Evolutionary conservation across 2,113 vertebrate genomes (phyloP), one percentile per base, ranked within the genome.

Genomic region (Mormyrus iriodes): DNA sequence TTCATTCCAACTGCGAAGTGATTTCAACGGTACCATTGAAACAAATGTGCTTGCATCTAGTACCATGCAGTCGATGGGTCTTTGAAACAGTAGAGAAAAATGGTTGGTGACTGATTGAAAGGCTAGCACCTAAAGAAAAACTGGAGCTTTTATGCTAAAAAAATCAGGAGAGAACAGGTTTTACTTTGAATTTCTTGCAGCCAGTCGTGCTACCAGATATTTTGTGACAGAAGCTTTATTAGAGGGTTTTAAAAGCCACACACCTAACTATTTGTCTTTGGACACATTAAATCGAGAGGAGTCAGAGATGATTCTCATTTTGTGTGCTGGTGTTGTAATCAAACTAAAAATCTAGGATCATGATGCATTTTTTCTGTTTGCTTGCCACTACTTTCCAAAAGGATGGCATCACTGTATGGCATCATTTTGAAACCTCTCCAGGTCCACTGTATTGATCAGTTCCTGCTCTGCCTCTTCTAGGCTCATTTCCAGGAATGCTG

Each of bases 371-470:
- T 84, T 24, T 84, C 21, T 46, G 21, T 24, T 91, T 51, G 82
- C 89, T 87, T 52, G 83, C 48, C 86, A 87, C 65, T 87, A 86
- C 87, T 89, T 84, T 89, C 85, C 51, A 65, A 73, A 91, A 58
- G 89, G 88, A 92, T 91, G 89, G 46, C 42, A 89, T 91, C 88
- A 91, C 58, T 44, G 42, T 17, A 35, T n/a, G 58, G 39, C 55
- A 46, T 27, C 58, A 42, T 48, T 90, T 31, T 27, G 88, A 79
- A 76, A 76, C 73, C 27, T 69, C 87, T n/a, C 42, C 39, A 44
- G 21, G 53, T 44, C 42, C 17, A n/a, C 58, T 61, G 42, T 21
- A 46, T 46, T n/a, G 42, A 24, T 48, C 69, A 24, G n/a, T n/a
- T 31, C 49, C 49, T 48, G n/a, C 85, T 53, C 15, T 52, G 49